Evolutionary conservation across 1,140 invertebrate species (phyloP).

Genomic region (Aphaenogaster rudis): DNA sequence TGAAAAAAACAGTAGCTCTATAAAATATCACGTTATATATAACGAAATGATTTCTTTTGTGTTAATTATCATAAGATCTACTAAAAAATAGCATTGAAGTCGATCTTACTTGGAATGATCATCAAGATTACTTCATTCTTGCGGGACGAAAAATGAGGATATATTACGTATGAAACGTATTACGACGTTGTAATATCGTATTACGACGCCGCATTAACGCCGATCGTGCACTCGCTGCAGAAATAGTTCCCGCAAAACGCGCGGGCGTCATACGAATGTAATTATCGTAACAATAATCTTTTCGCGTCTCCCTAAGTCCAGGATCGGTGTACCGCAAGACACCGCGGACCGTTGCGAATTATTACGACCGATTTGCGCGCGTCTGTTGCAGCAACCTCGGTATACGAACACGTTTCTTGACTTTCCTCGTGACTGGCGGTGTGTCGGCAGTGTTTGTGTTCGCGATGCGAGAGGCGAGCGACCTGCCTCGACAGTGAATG

Average conservation of each 20-base stretch:
- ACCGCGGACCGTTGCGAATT: constrained; percentile 33
- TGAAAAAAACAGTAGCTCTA: background rate
- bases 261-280: background rate
- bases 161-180: background rate
- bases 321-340: constrained; percentile 26
- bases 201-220: background rate
- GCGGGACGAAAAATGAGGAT: background rate
- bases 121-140: background rate
- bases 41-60: background rate
- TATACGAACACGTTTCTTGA: constrained; percentile 51
- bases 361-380: constrained; percentile 6
- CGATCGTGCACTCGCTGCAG: background rate
- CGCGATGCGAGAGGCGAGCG: constrained; percentile 56
- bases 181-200: background rate
- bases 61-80: background rate
- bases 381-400: background rate
- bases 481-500: constrained; percentile 55
- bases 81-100: background rate
- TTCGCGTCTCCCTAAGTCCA: constrained; percentile 8
- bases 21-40: background rate
- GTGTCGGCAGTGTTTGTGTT: constrained; percentile 45
- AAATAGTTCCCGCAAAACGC: background rate
- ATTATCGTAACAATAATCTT: constrained; percentile 33
- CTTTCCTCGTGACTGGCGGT: constrained; percentile 30
- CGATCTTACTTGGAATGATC: background rate